Evolutionary conservation across 1,140 invertebrate genomes (phyloP), one percentile per base, ranked within the genome.

Genomic region (Arion vulgaris): DNA sequence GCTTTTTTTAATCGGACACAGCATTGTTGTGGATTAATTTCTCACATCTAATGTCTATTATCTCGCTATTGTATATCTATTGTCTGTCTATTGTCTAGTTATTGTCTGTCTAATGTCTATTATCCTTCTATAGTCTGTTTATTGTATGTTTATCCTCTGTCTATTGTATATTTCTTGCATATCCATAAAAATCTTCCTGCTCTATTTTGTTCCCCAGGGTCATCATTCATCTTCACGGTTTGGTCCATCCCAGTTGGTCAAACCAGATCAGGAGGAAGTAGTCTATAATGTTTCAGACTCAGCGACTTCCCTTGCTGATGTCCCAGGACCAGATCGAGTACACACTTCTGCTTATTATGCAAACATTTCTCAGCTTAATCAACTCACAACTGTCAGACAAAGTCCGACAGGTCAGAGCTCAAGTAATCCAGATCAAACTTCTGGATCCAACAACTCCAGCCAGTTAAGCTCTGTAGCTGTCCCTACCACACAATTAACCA

Each of bases 341-440:
- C n/a, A n/a, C n/a, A n/a, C 74, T 39, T 72, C 69, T 79, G 73
- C 76, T 26, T n/a, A 32, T 7, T 51, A 51, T 45, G 73, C 41
- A 2, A 66, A 32, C 9, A 39, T 57, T 34, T 39, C 72, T 45
- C 36, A 71, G 53, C 74, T 77, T 38, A 36, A 82, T n/a, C 75
- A 62, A 57, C 41, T 36, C 1, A 17, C 66, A 77, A 74, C 49
- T 28, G 74, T 62, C 49, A 82, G 89, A 72, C 84, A 85, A 74
- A 90, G 89, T 80, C 89, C 89, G n/a, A 86, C 88, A 85, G 89
- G 89, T 77, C 88, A 89, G 53, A 88, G 88, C 81, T 88, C 88
- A 77, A 84, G 71, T 45, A 85, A 75, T 39, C 88, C 85, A 73
- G 87, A 85, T 39, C 86, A 85, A n/a, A 83, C 85, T 36, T 76